phyloP scores from a whole-genome alignment of 1,140 invertebrate genomes.

The Caenorhabditis briggsae region DNA sequence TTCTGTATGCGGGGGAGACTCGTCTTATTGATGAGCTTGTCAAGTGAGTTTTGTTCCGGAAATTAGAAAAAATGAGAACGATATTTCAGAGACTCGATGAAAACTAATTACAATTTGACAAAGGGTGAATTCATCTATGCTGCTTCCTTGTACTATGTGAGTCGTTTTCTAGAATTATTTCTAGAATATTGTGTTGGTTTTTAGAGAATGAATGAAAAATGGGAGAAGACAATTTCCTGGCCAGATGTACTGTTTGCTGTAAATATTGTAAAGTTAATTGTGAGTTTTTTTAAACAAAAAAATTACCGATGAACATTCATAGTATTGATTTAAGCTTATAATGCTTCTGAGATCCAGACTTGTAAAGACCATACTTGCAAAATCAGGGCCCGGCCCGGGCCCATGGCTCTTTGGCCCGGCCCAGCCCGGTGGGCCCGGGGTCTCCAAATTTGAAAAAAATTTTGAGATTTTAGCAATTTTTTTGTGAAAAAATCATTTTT shows the following conservation, averaged over 20 bases:
- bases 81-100: not conserved
- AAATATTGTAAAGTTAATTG: slow-evolving; percentile 7
- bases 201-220: not conserved
- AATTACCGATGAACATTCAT: not conserved
- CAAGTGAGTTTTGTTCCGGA: not conserved
- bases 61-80: not conserved
- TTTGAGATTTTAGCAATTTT: no score
- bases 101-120: slow-evolving; percentile 24
- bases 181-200: not conserved
- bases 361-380: no score
- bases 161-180: not conserved
- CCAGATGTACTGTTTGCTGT: slow-evolving; percentile 27
- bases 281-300: not conserved
- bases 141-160: slow-evolving; percentile 16
- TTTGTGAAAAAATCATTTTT: no score
- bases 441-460: no score
- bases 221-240: slow-evolving; percentile 41
- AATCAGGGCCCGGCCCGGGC: no score
- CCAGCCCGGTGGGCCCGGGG: no score
- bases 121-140: slow-evolving; percentile 26
- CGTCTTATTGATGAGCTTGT: slow-evolving; percentile 25
- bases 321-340: not conserved
- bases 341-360: no score
- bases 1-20: slow-evolving; percentile 21
- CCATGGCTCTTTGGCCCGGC: no score